Percentiles rank a stretch among this genome's conserved stretches.
phyloP scores from a whole-genome alignment of 2,797 vertebrate genomes.

The Onychomys torridus region DNA sequence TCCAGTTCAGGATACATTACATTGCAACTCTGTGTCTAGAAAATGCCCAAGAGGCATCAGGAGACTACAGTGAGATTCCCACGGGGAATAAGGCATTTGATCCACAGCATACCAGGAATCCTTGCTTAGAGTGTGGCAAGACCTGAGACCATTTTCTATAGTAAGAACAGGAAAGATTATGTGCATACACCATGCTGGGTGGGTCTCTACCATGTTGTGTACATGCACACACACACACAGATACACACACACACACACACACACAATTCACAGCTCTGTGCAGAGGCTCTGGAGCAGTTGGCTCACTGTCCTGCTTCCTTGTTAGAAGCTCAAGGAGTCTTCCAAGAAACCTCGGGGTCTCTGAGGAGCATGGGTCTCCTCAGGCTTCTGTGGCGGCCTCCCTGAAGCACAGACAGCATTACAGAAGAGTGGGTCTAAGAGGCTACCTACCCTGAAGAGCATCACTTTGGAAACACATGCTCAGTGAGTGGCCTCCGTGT shows the following conservation, averaged over 20 bases:
- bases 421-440: not conserved
- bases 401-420: not conserved
- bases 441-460: not conserved
- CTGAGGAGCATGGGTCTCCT: not conserved
- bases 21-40: not conserved
- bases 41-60: constrained; percentile 19
- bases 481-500: not conserved
- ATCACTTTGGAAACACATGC: not conserved
- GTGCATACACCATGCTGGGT: not conserved
- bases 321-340: not conserved
- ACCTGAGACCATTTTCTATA: not conserved
- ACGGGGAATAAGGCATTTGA: not conserved
- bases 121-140: constrained; percentile 1
- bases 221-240: rapidly evolving
- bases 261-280: not conserved
- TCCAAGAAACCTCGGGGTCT: not conserved
- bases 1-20: constrained; percentile 44
- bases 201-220: not conserved
- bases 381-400: not conserved
- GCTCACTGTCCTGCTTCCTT: not conserved
- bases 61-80: not conserved
- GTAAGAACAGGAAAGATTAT: not conserved
- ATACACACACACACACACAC: rapidly evolving
- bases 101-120: not conserved
- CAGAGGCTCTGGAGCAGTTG: not conserved